These are phyloP conservation scores for Diabrotica undecimpunctata DNA, from an alignment of 1,140 invertebrate species.

Conservation along the genomic window DNA sequence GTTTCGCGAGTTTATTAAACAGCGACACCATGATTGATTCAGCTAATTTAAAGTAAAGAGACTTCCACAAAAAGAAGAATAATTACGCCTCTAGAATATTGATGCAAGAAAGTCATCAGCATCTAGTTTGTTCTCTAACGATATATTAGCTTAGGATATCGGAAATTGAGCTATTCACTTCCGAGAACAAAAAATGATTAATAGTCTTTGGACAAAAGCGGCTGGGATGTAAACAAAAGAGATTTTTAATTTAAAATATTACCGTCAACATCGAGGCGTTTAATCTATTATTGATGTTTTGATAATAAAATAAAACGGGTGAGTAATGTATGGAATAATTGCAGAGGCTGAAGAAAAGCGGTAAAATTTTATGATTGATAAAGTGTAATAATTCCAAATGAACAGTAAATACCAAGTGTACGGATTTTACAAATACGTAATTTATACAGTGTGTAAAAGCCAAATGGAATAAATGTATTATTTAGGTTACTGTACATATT, in stretches of 20 bases:
- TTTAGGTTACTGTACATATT: too few relatives aligned
- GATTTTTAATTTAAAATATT: neutral
- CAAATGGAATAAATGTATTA: too few relatives aligned
- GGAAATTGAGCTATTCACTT: neutral
- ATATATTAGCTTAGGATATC: neutral
- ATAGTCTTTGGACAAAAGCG: neutral
- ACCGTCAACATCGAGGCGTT: neutral
- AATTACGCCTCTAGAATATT: neutral
- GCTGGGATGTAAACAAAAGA: neutral
- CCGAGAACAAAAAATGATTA: neutral
- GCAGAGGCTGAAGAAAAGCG: too few relatives aligned
- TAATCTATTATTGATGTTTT: too few relatives aligned
- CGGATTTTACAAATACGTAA: too few relatives aligned
- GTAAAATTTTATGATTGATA: too few relatives aligned
- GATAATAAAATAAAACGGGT: too few relatives aligned
- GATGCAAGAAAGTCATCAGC: neutral
- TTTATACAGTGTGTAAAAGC: too few relatives aligned
- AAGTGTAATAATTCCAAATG: too few relatives aligned
- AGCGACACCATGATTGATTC: neutral
- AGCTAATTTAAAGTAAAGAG: neutral
- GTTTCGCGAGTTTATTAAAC: neutral
- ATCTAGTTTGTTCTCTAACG: neutral
- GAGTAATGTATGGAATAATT: too few relatives aligned
- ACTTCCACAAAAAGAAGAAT: neutral
- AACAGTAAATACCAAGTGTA: too few relatives aligned